Conservation (phyloP, 2,113 vertebrate genomes). For the Cyanoramphus novaezelandiae region DNA sequence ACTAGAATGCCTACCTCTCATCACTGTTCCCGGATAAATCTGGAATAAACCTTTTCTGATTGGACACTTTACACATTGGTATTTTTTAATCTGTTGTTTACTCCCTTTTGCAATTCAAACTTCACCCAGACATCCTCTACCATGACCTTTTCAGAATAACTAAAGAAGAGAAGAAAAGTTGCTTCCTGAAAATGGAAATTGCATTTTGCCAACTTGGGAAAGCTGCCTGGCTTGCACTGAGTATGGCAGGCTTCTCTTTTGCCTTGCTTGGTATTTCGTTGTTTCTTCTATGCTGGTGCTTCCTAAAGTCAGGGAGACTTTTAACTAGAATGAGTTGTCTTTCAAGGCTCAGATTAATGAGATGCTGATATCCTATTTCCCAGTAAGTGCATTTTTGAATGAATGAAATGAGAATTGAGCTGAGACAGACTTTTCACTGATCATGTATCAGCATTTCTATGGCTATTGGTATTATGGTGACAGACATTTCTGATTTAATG, state of each 20-base stretch:
- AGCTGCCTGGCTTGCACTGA: not conserved
- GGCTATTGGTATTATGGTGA: not conserved
- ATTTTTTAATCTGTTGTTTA: not conserved
- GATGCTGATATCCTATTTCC: not conserved
- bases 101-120: not conserved
- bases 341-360: not conserved
- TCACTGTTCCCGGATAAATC: not conserved
- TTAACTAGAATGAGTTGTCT: not conserved
- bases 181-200: not conserved
- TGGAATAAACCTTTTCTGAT: not conserved
- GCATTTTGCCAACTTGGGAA: not conserved
- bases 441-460: not conserved
- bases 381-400: not conserved
- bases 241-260: not conserved
- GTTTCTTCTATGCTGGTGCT: not conserved
- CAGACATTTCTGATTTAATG: not conserved
- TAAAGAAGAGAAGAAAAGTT: not conserved
- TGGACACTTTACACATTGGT: not conserved
- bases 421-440: not conserved
- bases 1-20: not conserved
- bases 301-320: not conserved
- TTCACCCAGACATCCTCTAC: not conserved
- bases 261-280: not conserved
- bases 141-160: not conserved
- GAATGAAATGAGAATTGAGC: not conserved